Evolutionary conservation across 2,888 invertebrate genomes (phyloP).

Genomic region (Lasioglossum vierecki): DNA sequence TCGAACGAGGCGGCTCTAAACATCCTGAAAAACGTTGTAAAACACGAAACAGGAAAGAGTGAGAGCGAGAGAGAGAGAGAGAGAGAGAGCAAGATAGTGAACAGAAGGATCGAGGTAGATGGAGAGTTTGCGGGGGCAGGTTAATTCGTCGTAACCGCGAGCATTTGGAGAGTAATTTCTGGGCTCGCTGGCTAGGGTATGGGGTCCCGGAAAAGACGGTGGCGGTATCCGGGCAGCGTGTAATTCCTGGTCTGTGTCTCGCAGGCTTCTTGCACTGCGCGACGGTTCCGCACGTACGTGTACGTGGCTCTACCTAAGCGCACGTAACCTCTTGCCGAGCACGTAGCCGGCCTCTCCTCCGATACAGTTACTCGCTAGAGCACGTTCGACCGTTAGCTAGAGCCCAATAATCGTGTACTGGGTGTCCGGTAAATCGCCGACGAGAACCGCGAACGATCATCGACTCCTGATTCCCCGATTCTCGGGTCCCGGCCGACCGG

Average conservation of each 20-base stretch:
- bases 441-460: neutral
- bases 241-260: constrained; percentile 49
- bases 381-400: constrained; percentile 72
- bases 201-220: constrained; percentile 25
- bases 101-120: neutral
- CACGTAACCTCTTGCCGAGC: constrained; percentile 62
- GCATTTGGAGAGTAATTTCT: constrained; percentile 46
- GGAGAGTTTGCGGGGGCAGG: constrained; percentile 15
- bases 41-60: neutral
- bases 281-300: constrained; percentile 50
- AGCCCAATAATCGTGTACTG: constrained; percentile 61
- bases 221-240: constrained; percentile 29
- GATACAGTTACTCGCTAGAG: constrained; percentile 72
- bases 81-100: neutral
- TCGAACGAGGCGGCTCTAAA: constrained; percentile 8
- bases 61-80: neutral
- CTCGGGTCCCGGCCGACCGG: neutral
- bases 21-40: constrained; percentile 42
- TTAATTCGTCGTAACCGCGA: constrained; percentile 55
- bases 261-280: constrained; percentile 30
- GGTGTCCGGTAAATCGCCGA: constrained; percentile 15
- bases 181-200: constrained; percentile 12
- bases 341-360: constrained; percentile 61
- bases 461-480: neutral
- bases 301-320: constrained; percentile 55